These are phyloP conservation scores for Thera obeliscata DNA, from an alignment of 2,888 invertebrate species.

Conservation along the genomic window DNA sequence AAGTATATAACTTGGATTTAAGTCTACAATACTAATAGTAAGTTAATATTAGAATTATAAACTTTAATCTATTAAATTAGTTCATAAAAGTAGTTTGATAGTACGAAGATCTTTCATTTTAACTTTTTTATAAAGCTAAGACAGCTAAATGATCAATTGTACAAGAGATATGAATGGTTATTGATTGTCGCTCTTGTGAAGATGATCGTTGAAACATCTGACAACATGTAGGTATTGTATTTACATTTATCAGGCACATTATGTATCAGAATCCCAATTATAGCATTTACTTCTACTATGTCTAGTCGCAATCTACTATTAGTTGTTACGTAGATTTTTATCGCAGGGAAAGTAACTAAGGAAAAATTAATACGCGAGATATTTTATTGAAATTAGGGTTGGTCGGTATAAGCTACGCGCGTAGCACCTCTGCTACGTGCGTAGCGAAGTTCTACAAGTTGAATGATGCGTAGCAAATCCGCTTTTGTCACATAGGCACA, in stretches of 20 bases:
- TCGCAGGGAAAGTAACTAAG: background rate
- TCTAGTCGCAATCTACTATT: background rate
- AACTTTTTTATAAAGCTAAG: too few species aligned
- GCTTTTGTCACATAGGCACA: background rate
- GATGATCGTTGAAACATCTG: background rate
- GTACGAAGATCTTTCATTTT: too few species aligned
- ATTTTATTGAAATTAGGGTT: background rate
- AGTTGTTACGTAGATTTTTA: background rate
- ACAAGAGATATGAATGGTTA: constrained; percentile 3
- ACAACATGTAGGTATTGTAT: background rate
- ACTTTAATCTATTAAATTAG: too few species aligned
- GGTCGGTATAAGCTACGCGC: background rate
- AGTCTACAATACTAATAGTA: too few species aligned
- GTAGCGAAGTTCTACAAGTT: constrained; percentile 1
- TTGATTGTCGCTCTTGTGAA: background rate
- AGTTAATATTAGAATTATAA: too few species aligned
- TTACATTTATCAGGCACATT: background rate
- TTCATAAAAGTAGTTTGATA: too few species aligned
- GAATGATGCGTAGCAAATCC: background rate
- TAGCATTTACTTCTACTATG: background rate
- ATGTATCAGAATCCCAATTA: constrained; percentile 11
- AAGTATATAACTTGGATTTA: too few species aligned
- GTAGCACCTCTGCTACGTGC: constrained; percentile 16
- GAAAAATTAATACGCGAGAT: background rate
- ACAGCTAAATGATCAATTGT: too few species aligned